Evolutionary conservation across 2,888 invertebrate genomes (phyloP).

Genomic region (Horisme vitalbata): DNA sequence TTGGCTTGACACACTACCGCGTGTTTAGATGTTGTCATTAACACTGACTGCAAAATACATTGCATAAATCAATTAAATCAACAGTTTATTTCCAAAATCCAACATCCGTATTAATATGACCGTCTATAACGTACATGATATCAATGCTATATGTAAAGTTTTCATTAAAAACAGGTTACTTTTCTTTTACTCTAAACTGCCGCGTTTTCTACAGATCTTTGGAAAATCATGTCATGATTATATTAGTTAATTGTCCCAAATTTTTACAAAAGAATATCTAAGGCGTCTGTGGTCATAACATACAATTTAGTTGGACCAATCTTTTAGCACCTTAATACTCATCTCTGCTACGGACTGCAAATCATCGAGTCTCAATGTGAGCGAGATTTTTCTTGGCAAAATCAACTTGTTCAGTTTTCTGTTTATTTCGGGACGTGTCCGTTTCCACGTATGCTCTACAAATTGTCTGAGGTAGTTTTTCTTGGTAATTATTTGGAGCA

Average conservation of each 20-base stretch:
- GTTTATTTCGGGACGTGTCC: conserved; percentile 61
- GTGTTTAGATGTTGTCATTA: too few relatives aligned
- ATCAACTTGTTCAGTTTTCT: conserved; percentile 60
- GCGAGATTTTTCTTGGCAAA: conserved; percentile 67
- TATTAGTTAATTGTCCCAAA: conserved; percentile 7
- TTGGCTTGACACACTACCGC: too few relatives aligned
- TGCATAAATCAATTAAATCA: conserved; percentile 12
- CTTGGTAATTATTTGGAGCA: conserved; percentile 33
- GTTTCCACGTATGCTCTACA: conserved; percentile 47
- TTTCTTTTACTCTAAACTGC: too few relatives aligned
- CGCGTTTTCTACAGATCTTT: too few relatives aligned
- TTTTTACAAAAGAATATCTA: too few relatives aligned
- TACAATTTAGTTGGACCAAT: conserved; percentile 41
- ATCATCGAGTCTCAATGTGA: conserved; percentile 42
- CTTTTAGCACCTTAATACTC: conserved; percentile 46
- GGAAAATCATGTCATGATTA: conserved; percentile 1
- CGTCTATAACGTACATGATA: too few relatives aligned
- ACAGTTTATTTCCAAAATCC: conserved; percentile 7
- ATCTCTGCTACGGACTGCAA: conserved; percentile 42
- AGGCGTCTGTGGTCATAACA: conserved; percentile 36
- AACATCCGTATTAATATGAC: conserved; percentile 5
- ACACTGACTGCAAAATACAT: too few relatives aligned
- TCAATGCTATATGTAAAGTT: too few relatives aligned
- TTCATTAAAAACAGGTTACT: too few relatives aligned
- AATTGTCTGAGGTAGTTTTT: conserved; percentile 35